These are phyloP conservation scores for Schizotus pectinicornis DNA, from an alignment of 2,888 invertebrate species.

Conservation along the genomic window DNA sequence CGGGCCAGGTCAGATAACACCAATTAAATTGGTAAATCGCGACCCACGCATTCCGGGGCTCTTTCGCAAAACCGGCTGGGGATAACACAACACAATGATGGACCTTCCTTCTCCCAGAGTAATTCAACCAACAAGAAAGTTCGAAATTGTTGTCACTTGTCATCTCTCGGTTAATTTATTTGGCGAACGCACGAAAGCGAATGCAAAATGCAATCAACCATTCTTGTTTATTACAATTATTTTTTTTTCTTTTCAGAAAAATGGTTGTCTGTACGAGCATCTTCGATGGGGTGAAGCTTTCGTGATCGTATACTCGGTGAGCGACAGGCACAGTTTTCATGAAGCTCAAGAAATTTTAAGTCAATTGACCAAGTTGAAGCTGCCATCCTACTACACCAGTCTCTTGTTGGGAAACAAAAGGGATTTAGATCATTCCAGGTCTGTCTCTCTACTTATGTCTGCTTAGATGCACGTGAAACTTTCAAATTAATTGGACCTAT, in stretches of 20 bases:
- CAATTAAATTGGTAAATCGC: slow-evolving; percentile 33
- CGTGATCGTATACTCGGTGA: slow-evolving; percentile 81
- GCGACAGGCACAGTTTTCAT: slow-evolving; percentile 76
- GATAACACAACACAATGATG: slow-evolving; percentile 13
- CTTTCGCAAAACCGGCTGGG: no score
- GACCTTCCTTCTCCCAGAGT: slow-evolving; percentile 5
- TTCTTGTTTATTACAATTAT: neutral
- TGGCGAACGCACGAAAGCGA: slow-evolving; percentile 9
- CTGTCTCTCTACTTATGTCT: slow-evolving; percentile 28
- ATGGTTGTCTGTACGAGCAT: slow-evolving; percentile 77
- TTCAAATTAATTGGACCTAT: no score
- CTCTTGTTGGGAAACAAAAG: slow-evolving; percentile 81
- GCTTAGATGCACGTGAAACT: no score
- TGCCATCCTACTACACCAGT: slow-evolving; percentile 78
- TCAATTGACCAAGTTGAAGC: slow-evolving; percentile 72
- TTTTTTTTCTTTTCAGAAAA: slow-evolving; percentile 64
- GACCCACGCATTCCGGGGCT: slow-evolving; percentile 8
- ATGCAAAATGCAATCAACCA: neutral
- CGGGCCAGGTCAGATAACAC: slow-evolving; percentile 30
- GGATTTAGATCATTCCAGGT: slow-evolving; percentile 82
- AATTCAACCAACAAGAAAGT: slow-evolving; percentile 16
- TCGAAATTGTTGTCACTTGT: slow-evolving; percentile 13
- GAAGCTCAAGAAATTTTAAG: slow-evolving; percentile 76
- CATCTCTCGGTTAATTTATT: slow-evolving; percentile 10
- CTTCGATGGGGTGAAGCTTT: slow-evolving; percentile 85